Evolutionary conservation across 2,888 invertebrate genomes (phyloP), one percentile per base, ranked within the genome.

Genomic region (Coelopa pilipes): DNA sequence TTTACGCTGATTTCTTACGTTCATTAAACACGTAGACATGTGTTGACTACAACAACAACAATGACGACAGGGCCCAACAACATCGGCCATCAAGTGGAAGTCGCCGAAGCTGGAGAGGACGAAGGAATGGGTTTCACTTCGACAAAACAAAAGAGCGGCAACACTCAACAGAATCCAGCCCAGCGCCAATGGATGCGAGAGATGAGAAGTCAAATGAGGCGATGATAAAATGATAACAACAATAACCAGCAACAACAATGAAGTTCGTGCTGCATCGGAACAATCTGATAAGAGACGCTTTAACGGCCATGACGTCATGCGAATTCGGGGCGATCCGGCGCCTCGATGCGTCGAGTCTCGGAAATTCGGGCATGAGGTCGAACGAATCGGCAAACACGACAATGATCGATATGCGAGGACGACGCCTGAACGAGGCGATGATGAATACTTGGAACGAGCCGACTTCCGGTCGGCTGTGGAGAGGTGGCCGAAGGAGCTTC

Each of bases 281-380:
- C 84, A 86, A 86, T 86, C 83, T 84, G 85, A 86, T 86, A 86
- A 86, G 83, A 80, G 83, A 84, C 86, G 85, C 86, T 86, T 86
- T 86, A 82, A 86, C 83, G 86, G 85, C 84, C 86, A 83, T 86
- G 84, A 86, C 85, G 86, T 85, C 84, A 86, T 85, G 85, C 85
- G 83, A 86, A 86, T 86, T 86, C 85, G 84, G 53, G 10, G 53
- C 53, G 53, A 7, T 53, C 4, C 13, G n/a, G n/a, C n/a, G 10
- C 10, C 10, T 53, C 5, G 13, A 15, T n/a, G n/a, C n/a, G 53
- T 53, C 49, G 49, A 10, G 13, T 10, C 7, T 34, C 34, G 34
- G 34, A 34, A 7, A 34, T 34, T 34, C 34, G 34, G 34, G 4
- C 2, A 34, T 7, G 34, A 34, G 34, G 34, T 34, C 34, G 34